Percentiles rank a stretch among this genome's conserved stretches.
Conservation (phyloP, 2,797 vertebrate genomes). For the Acanthurus lineatus region DNA sequence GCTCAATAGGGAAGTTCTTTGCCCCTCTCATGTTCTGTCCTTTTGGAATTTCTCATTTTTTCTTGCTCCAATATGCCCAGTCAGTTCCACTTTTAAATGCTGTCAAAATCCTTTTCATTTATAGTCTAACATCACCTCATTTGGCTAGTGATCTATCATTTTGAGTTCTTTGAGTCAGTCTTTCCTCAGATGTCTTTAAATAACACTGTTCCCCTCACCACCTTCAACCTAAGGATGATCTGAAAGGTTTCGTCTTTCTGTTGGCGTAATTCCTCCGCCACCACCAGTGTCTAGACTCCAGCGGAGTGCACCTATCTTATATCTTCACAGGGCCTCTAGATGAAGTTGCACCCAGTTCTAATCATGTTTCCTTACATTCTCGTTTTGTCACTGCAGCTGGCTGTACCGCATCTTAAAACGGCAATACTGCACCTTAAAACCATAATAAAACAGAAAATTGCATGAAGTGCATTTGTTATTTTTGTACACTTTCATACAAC, state of each 20-base stretch:
- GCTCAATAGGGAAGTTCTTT: background rate
- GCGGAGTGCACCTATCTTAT: background rate
- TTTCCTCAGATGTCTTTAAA: background rate
- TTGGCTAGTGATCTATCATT: background rate
- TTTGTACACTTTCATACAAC: too few species aligned
- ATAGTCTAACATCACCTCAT: background rate
- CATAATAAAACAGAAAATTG: too few species aligned
- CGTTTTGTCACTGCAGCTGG: too few species aligned
- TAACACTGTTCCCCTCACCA: background rate
- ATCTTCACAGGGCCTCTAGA: background rate
- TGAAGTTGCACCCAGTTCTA: too few species aligned
- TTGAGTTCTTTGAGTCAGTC: background rate
- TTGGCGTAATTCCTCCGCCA: background rate
- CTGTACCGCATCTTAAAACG: too few species aligned
- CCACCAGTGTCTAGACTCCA: background rate
- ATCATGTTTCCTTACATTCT: too few species aligned
- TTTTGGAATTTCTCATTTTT: background rate
- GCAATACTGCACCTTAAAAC: too few species aligned
- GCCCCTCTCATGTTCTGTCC: background rate
- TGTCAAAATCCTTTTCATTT: background rate
- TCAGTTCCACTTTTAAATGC: background rate
- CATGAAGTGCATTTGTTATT: too few species aligned
- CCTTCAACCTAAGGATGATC: background rate
- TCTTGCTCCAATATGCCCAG: background rate
- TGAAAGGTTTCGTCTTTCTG: constrained; percentile 1